Evolutionary conservation across 2,888 invertebrate species (phyloP).

Genomic region (Macroteleia sp.): DNA sequence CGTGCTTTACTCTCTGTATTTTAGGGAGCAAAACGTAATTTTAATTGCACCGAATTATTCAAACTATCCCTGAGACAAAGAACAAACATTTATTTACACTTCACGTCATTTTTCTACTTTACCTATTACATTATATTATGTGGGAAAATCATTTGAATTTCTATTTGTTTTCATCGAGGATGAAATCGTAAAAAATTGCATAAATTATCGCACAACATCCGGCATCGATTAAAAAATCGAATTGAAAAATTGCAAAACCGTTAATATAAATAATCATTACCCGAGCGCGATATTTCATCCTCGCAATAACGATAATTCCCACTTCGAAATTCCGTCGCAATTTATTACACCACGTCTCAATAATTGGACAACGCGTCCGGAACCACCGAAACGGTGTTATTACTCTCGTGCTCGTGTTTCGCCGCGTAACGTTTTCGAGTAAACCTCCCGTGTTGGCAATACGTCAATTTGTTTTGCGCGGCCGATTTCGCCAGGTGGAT

Average conservation of each 20-base stretch:
- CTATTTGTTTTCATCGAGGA: slow-evolving; percentile 14
- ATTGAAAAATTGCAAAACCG: not conserved
- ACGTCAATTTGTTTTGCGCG: slow-evolving; percentile 53
- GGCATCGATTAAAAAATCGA: not conserved
- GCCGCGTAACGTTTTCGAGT: slow-evolving; percentile 34
- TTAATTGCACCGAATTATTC: too few relatives aligned
- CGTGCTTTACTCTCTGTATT: too few relatives aligned
- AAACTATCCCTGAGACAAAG: too few relatives aligned
- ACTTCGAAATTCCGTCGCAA: not conserved
- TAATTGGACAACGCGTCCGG: slow-evolving; percentile 9
- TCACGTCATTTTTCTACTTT: not conserved
- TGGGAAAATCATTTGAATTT: slow-evolving; percentile 46
- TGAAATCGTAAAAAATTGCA: not conserved
- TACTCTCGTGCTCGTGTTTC: too few relatives aligned
- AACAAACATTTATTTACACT: too few relatives aligned
- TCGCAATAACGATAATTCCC: not conserved
- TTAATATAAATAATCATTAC: not conserved
- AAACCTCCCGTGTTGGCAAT: slow-evolving; percentile 43
- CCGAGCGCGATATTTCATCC: not conserved
- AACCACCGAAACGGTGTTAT: too few relatives aligned
- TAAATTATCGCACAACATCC: slow-evolving; percentile 7
- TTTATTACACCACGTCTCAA: too few relatives aligned
- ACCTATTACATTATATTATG: not conserved
- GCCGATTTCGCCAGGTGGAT: slow-evolving; percentile 67
- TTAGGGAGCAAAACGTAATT: too few relatives aligned